Evolutionary conservation across 2,113 vertebrate species (phyloP), one percentile per base, ranked within the genome.

Genomic region (Pseudorasbora parva): DNA sequence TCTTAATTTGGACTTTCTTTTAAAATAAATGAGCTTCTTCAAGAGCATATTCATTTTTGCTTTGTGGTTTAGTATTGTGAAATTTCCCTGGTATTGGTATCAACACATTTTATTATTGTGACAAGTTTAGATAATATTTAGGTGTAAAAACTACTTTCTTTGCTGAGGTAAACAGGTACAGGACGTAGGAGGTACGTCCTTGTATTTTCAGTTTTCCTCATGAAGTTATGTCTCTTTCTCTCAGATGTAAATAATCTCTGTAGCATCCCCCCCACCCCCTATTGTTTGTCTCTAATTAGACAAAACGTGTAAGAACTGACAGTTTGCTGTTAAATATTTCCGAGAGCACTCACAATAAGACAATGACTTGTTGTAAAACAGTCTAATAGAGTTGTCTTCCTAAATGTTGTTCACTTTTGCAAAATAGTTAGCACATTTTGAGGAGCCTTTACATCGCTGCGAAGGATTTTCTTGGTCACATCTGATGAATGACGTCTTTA

Each of bases 281-380:
- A 74, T 30, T 51, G 68, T 73, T 86, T 82, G 76, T 60, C 23
- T 86, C 80, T 25, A 81, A 66, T 90, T 87, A 87, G 86, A 81
- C 47, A 6, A 15, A 30, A 87, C 51, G 21, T 83, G 87, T 54
- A 72, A 88, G 43, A 87, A 54, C 79, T 78, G 45, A 72, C 66
- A 78, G 76, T 59, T 73, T 47, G 56, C 69, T 86, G 89, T 17
- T 8, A 54, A 84, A 87, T 86, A 73, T 37, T 86, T 89, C 41
- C 12, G 23, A 68, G 64, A 51, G 21, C 17, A 1, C 69, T 74
- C 51, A 83, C 72, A 56, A 80, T 69, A 75, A 82, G 64, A 74
- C 33, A 21, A 64, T 43, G 74, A 74, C 62, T 30, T n/a, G 21
- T 51, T 27, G 60, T 68, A 54, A 54, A 54, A 54, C 51, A 54